A percentile compares a stretch with the other conserved stretches of the same genome.
Conservation (phyloP, 1,140 invertebrate genomes). For the Lycorma delicatula region DNA sequence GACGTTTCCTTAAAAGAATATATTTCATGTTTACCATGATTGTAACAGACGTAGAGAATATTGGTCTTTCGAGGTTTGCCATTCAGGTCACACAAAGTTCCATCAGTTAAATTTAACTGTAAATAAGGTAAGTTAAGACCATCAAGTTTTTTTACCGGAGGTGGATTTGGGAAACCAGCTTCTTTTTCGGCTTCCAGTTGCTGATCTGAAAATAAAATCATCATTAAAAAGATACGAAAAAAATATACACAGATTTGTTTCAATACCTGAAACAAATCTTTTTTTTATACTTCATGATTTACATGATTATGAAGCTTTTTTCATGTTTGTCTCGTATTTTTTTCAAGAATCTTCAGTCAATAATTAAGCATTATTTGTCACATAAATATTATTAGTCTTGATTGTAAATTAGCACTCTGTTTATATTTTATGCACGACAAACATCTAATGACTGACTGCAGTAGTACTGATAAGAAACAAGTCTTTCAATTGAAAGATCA, state of each 20-base stretch:
- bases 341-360: too few species aligned
- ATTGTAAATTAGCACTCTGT: too few species aligned
- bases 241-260: not conserved
- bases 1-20: conserved; percentile 88
- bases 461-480: too few species aligned
- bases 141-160: conserved; percentile 57
- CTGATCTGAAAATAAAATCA: conserved; percentile 21
- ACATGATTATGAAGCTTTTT: too few species aligned
- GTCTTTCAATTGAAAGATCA: too few species aligned
- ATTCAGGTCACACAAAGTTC: conserved; percentile 83
- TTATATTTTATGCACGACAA: too few species aligned
- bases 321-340: too few species aligned
- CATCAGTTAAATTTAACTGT: conserved; percentile 64
- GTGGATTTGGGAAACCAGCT: conserved; percentile 5
- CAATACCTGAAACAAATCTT: not conserved
- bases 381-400: too few species aligned
- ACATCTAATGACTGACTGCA: too few species aligned
- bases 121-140: conserved; percentile 75
- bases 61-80: conserved; percentile 68
- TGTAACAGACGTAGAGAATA: conserved; percentile 78
- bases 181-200: conserved; percentile 23
- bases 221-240: too few species aligned
- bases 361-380: too few species aligned
- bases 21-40: conserved; percentile 80
- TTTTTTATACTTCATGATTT: not conserved